A percentile compares a stretch with the other conserved stretches of the same genome.
Evolutionary conservation across 2,113 vertebrate genomes (phyloP).

Genomic region (Tragelaphus buxtoni): DNA sequence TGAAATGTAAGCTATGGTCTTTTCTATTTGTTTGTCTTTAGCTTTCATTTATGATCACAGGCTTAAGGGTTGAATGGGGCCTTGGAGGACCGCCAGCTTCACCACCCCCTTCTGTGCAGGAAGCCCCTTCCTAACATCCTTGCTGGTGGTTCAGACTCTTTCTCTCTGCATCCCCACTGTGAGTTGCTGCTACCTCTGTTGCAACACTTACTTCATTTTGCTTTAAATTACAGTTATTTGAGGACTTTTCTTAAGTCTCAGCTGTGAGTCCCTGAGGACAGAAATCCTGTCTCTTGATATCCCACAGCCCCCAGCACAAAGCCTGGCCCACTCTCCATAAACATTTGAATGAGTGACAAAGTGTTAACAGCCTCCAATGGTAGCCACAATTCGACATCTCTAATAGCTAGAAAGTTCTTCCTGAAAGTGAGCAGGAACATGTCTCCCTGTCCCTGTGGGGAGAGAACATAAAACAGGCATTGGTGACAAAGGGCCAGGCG

Average conservation of each 20-base stretch:
- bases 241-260: constrained; percentile 41
- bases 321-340: constrained; percentile 30
- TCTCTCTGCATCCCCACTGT: background rate
- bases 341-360: constrained; percentile 60
- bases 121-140: background rate
- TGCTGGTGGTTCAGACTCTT: background rate
- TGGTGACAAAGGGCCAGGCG: background rate
- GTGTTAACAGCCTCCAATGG: constrained; percentile 32
- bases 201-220: constrained; percentile 32
- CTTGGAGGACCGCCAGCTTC: background rate
- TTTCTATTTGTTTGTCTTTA: constrained; percentile 33
- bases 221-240: constrained; percentile 54
- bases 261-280: constrained; percentile 4
- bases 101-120: background rate
- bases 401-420: constrained; percentile 28
- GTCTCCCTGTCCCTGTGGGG: background rate
- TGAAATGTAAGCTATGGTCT: background rate
- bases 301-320: background rate
- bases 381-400: background rate
- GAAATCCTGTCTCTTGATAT: constrained; percentile 37
- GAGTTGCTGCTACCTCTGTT: background rate
- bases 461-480: background rate
- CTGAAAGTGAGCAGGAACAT: background rate
- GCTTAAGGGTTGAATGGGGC: background rate
- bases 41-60: background rate